Base-by-base conservation (phyloP, 1,140 invertebrate genomes). In the Aphelinus certus region DNA sequence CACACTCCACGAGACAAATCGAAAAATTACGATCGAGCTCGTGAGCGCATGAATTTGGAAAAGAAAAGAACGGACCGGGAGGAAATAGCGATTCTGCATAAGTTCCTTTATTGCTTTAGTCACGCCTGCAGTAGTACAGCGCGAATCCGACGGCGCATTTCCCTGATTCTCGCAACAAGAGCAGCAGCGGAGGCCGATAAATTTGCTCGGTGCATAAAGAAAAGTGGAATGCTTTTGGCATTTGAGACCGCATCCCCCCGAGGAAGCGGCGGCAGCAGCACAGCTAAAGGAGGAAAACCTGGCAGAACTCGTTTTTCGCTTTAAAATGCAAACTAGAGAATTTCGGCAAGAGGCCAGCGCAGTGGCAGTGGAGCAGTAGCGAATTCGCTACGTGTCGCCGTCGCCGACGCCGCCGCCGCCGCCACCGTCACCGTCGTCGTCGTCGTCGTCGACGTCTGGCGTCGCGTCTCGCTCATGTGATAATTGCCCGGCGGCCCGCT, bases 301-400 rank as follows among this genome's bases (percentile, higher is more conserved):
- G 5, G 49, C 26, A 62, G 42, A 71, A 71, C 70, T 51, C 46
- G 61, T 71, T 64, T 51, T 42, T 48, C 70, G 43, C 6, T 73
- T 73, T 67, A 58, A 61, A 73, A 73, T 73, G 64, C 64, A 66
- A 62, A 67, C 56, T 51, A 66, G 57, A 26, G 71, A 73, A 67
- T 73, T 73, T 73, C 71, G 71, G 64, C 64, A 73, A 73, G 56
- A 73, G 26, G 3, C 70, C 7, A n/a, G 26, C 48, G 58, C 26
- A 26, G 26, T 26, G 26, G 26, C 26, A 26, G 26, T 26, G 26
- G 26, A 26, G 26, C 26, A 26, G 26, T 26, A 26, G 26, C 26
- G 26, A 26, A 26, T 26, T 26, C 26, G 26, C 26, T 26, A 26
- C 26, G 26, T 26, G 26, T 26, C 26, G 26, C 26, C 26, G 26